Percentiles rank a stretch among this genome's conserved stretches.
phyloP scores from a whole-genome alignment of 2,888 invertebrate genomes.

The Eledone cirrhosa region DNA sequence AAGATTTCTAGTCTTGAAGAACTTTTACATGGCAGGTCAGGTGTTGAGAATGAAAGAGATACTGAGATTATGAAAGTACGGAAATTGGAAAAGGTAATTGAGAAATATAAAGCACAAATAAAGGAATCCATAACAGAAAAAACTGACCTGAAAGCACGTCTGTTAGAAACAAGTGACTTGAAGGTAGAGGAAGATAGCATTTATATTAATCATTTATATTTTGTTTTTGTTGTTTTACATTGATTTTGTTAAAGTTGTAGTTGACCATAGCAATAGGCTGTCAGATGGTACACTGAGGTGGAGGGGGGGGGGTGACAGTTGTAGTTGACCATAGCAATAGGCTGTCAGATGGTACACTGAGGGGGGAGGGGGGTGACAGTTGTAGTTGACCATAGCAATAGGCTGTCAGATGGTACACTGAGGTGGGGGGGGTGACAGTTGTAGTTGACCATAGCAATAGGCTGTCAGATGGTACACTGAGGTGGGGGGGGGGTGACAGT shows the following conservation, averaged over 20 bases:
- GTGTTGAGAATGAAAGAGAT: slow-evolving; percentile 61
- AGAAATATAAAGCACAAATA: slow-evolving; percentile 81
- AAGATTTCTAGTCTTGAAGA: slow-evolving; percentile 74
- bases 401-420: no score
- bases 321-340: no score
- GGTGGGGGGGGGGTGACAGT: no score
- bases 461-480: no score
- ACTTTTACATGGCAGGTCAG: slow-evolving; percentile 55
- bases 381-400: no score
- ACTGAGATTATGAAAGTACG: slow-evolving; percentile 52
- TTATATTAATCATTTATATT: no score
- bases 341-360: no score
- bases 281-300: background rate
- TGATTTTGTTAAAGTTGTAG: background rate
- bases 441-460: no score
- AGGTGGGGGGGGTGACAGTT: no score
- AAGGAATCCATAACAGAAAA: slow-evolving; percentile 83
- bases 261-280: background rate
- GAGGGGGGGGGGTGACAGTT: background rate
- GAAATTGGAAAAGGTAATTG: slow-evolving; percentile 84
- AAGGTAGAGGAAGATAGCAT: slow-evolving; percentile 42
- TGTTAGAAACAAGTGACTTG: slow-evolving; percentile 62
- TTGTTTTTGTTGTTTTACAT: no score
- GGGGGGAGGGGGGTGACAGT: no score
- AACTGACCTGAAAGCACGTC: slow-evolving; percentile 79